Conservation (phyloP, 1,140 invertebrate genomes). For the Acromyrmex heyeri region DNA sequence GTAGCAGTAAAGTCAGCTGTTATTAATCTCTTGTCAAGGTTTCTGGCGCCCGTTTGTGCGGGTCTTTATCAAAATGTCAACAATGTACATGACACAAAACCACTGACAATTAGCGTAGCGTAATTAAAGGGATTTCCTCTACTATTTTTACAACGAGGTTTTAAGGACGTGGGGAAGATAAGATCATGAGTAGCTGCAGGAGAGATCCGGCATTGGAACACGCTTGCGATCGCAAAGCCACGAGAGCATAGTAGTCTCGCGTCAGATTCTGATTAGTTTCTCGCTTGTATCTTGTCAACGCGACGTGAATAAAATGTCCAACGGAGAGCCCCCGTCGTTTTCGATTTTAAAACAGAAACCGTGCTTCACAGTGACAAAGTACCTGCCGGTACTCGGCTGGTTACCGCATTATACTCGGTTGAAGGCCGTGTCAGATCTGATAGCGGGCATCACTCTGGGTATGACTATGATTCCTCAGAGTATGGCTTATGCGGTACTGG, state of each 20-base stretch:
- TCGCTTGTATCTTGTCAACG: background rate
- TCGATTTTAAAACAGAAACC: slow-evolving; percentile 28
- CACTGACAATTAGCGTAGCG: background rate
- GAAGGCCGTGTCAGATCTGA: slow-evolving; percentile 89
- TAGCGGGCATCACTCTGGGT: slow-evolving; percentile 93
- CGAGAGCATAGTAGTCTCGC: background rate
- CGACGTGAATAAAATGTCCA: background rate
- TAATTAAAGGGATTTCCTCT: slow-evolving; percentile 8
- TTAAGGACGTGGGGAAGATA: slow-evolving; percentile 48
- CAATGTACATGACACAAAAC: background rate
- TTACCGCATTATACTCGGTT: slow-evolving; percentile 88
- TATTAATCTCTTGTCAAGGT: slow-evolving; percentile 29
- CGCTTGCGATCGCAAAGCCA: background rate
- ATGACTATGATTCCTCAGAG: slow-evolving; percentile 94
- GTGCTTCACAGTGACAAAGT: slow-evolving; percentile 69
- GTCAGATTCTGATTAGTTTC: background rate
- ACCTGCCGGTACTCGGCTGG: slow-evolving; percentile 89
- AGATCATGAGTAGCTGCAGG: background rate
- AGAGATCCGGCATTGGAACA: background rate
- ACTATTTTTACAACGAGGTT: slow-evolving; percentile 63
- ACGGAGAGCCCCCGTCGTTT: slow-evolving; percentile 15
- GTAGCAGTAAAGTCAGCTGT: background rate
- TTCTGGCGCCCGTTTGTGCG: background rate
- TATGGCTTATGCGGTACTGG: slow-evolving; percentile 93
- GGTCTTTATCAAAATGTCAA: slow-evolving; percentile 64